phyloP scores from a whole-genome alignment of 2,113 vertebrate genomes.

The Ovis canadensis region DNA sequence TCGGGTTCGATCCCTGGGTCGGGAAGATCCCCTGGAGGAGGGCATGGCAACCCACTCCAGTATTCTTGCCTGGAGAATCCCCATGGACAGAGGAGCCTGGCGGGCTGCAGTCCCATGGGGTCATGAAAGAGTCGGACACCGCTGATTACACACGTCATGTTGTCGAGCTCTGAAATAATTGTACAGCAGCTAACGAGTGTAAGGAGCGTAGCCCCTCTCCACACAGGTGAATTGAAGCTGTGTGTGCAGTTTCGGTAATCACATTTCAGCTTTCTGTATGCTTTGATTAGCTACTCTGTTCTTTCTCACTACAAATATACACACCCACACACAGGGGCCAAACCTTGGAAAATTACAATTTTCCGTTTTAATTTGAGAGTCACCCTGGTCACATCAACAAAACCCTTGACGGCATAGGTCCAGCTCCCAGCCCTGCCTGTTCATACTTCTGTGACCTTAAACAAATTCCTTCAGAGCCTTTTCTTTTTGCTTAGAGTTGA shows the following conservation, averaged over 20 bases:
- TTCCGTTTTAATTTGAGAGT: conserved; percentile 1
- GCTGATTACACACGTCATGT: background rate
- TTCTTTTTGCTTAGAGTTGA: background rate
- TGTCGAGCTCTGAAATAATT: background rate
- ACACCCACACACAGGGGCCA: background rate
- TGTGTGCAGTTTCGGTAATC: background rate
- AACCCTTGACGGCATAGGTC: background rate
- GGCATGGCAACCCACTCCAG: background rate
- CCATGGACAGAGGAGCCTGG: background rate
- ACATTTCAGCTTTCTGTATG: background rate
- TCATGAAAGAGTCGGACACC: background rate
- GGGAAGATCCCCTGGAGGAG: background rate
- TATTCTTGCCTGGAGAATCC: background rate
- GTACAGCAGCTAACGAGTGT: background rate
- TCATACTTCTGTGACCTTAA: background rate
- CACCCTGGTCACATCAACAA: background rate
- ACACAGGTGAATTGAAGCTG: background rate
- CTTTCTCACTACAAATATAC: background rate
- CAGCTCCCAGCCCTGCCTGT: background rate
- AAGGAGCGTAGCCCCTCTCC: background rate
- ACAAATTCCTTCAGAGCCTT: background rate
- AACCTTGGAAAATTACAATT: background rate
- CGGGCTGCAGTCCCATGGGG: background rate
- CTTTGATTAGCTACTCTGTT: background rate
- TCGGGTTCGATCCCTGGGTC: background rate